Percentiles rank a stretch among this genome's conserved stretches.
Evolutionary conservation across 92 coral and sea anemone species (phyloP).

Genomic region (Montipora capitata): DNA sequence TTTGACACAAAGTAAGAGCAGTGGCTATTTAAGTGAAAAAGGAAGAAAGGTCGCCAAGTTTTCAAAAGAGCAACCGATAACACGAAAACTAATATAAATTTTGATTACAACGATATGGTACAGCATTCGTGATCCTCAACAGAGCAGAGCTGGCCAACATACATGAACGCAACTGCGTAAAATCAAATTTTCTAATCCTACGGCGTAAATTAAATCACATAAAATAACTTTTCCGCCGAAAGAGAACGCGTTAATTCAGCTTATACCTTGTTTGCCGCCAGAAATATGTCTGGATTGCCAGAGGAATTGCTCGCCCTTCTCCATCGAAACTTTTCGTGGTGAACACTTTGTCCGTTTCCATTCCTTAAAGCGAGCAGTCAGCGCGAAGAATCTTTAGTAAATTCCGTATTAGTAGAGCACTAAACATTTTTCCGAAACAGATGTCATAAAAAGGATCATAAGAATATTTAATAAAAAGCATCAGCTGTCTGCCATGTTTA

Average conservation of each 20-base stretch:
- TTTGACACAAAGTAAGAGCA: background rate
- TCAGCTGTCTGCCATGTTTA: slow-evolving; percentile 64
- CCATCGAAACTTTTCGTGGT: slow-evolving; percentile 90
- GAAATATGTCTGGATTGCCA: slow-evolving; percentile 97
- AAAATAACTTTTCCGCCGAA: background rate
- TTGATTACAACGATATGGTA: background rate
- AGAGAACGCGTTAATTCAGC: no score
- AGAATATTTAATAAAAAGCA: background rate
- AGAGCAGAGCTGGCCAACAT: background rate
- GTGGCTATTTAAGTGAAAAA: background rate
- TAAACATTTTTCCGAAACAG: slow-evolving; percentile 23
- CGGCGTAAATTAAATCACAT: background rate
- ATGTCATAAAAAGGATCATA: background rate
- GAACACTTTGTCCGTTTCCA: slow-evolving; percentile 81
- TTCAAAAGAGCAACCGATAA: background rate
- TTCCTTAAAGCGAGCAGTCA: background rate
- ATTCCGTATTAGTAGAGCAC: background rate
- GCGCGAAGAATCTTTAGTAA: background rate
- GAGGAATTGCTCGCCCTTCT: slow-evolving; percentile 93
- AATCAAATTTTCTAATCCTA: background rate
- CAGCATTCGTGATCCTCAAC: background rate
- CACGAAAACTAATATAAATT: background rate
- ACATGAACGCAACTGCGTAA: no score
- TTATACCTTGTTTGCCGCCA: slow-evolving; percentile 98
- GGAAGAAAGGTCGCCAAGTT: no score